Evolutionary conservation across 1,140 invertebrate genomes (phyloP), one percentile per base, ranked within the genome.

Genomic region (Oncopeltus fasciatus): DNA sequence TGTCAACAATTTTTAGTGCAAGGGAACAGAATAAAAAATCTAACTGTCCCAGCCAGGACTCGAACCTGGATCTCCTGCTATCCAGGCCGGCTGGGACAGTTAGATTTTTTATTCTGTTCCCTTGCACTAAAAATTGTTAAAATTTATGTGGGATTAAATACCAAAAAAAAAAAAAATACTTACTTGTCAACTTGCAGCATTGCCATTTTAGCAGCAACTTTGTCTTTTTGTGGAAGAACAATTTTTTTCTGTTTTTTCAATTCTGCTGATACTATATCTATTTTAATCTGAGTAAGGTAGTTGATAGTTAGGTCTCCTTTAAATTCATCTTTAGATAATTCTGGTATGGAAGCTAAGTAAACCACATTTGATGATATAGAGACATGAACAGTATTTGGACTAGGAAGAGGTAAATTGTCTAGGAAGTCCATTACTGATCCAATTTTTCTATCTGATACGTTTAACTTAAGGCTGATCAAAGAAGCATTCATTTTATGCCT

Each of bases 401-500:
- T 65, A 20, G 78, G 83, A 71, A 70, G 77, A 68, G 85, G 82
- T 28, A 88, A 73, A 66, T 84, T 82, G 64, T 85, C 81, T 28
- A 83, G 70, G 70, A 88, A 90, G 58, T 85, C 81, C 59, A 83
- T 72, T 0, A 90, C 70, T 33, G 81, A 69, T 11, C 79, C 75
- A 24, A 90, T 75, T 68, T 85, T 82, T 33, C 81, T 77, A 72
- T 91, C 87, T 1, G 88, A 90, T 59, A 91, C 70, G 71, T 89
- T 90, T 14, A 90, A 72, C 67, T 88, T 89, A 2, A 90, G 61
- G 58, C 81, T 83, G 16, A 82, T 83, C 27, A 90, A 73, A 1
- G 80, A 81, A 28, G 87, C 77, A 64, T 88, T 88, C 20, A 90
- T 73, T 75, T 92, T 92, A 65, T 87, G 82, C 69, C 86, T 88